Percentiles rank a stretch among this genome's conserved stretches.
phyloP scores from a whole-genome alignment of 1,140 invertebrate species.

The Drosophila leontia region DNA sequence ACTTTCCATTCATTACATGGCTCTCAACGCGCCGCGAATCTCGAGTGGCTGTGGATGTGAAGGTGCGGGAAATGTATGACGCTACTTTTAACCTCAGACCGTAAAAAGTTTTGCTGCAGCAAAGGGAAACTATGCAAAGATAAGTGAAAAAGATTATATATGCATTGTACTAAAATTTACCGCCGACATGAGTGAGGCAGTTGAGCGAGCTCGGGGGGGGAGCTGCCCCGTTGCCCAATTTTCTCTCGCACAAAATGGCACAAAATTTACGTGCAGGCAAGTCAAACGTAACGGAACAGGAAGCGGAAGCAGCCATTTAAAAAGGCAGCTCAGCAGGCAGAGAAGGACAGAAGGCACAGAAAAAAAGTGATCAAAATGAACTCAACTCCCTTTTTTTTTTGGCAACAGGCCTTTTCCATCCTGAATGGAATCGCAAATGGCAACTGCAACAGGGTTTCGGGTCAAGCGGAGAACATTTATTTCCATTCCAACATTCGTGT shows the following conservation, averaged over 20 bases:
- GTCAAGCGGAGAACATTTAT: slow-evolving; percentile 53
- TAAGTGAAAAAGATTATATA: slow-evolving; percentile 83
- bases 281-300: slow-evolving; percentile 75
- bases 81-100: slow-evolving; percentile 74
- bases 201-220: slow-evolving; percentile 6
- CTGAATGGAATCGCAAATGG: slow-evolving; percentile 20
- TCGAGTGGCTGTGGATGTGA: slow-evolving; percentile 8
- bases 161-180: slow-evolving; percentile 81
- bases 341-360: slow-evolving; percentile 8
- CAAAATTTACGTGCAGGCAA: slow-evolving; percentile 75
- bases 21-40: slow-evolving; percentile 48
- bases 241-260: slow-evolving; percentile 46
- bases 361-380: slow-evolving; percentile 31
- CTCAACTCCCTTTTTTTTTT: slow-evolving; percentile 50
- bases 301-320: slow-evolving; percentile 77
- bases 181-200: slow-evolving; percentile 63
- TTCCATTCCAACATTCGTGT: slow-evolving; percentile 46
- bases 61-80: slow-evolving; percentile 63
- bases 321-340: slow-evolving; percentile 51
- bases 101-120: slow-evolving; percentile 62
- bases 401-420: slow-evolving; percentile 40
- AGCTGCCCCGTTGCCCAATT: slow-evolving; percentile 23
- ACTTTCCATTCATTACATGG: slow-evolving; percentile 64
- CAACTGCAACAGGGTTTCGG: slow-evolving; percentile 42
- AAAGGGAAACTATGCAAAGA: slow-evolving; percentile 76